phyloP scores from a whole-genome alignment of 2,888 invertebrate species.

The Cosmia trapezina region DNA sequence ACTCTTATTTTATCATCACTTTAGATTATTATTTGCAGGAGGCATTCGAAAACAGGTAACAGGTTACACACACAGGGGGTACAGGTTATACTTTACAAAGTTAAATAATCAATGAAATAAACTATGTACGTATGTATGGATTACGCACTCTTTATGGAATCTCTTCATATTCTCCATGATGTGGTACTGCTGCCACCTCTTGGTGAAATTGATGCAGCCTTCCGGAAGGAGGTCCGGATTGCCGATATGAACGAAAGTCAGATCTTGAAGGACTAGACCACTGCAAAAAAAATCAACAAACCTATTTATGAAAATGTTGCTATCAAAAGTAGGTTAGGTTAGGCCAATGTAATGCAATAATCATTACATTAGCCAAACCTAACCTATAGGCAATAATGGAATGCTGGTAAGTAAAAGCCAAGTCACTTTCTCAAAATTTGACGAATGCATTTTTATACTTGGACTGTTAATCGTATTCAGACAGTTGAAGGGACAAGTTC shows the following conservation, averaged over 20 bases:
- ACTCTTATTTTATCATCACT: not conserved
- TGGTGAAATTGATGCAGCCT: conserved; percentile 98
- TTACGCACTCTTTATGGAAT: conserved; percentile 97
- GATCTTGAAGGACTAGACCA: conserved; percentile 99
- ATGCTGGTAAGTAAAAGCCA: not conserved
- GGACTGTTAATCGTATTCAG: no score
- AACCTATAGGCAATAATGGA: not conserved
- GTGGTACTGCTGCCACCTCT: conserved; percentile 99
- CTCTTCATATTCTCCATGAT: conserved; percentile 99
- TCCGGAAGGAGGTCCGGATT: conserved; percentile 97
- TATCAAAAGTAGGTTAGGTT: no score
- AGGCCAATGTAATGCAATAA: no score
- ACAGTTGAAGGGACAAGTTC: no score
- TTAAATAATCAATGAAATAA: not conserved
- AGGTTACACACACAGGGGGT: no score
- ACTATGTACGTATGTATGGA: not conserved
- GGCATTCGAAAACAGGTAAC: not conserved
- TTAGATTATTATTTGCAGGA: not conserved
- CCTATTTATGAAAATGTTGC: not conserved
- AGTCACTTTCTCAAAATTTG: not conserved
- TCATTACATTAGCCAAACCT: no score
- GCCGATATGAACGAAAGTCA: conserved; percentile 99
- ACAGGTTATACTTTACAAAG: not conserved
- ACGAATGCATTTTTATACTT: not conserved
- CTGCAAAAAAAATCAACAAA: conserved; percentile 88